Evolutionary conservation across 2,797 vertebrate genomes (phyloP).

Genomic region (Tolypeutes matacus): DNA sequence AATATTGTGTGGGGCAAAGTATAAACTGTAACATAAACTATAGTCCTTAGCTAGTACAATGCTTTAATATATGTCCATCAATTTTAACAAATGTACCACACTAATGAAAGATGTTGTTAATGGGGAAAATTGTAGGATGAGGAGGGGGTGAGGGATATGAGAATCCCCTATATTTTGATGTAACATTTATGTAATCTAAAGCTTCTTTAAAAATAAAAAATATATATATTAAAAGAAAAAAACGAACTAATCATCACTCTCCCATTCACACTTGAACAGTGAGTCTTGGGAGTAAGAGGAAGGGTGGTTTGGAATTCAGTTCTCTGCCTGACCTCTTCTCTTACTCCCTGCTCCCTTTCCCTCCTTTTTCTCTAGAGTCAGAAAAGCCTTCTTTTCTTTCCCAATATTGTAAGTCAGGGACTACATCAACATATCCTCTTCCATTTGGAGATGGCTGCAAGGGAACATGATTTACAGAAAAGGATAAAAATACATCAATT

Average conservation of each 20-base stretch:
- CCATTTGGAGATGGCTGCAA: neutral
- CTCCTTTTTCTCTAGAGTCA: neutral
- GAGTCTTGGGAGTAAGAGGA: neutral
- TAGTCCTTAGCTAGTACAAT: too few species aligned
- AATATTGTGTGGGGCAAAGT: too few species aligned
- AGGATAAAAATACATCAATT: conserved; percentile 51
- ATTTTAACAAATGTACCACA: too few species aligned
- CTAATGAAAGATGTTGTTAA: too few species aligned
- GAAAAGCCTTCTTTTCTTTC: neutral
- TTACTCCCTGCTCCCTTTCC: neutral
- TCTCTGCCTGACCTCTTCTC: neutral
- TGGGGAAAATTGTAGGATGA: too few species aligned
- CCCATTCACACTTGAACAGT: neutral
- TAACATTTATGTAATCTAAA: too few species aligned
- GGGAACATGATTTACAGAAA: conserved; percentile 4
- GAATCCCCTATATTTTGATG: too few species aligned
- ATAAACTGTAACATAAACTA: too few species aligned
- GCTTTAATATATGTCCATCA: too few species aligned
- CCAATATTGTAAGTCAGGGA: neutral
- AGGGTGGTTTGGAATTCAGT: neutral
- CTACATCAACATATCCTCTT: neutral
- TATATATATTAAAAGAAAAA: too few species aligned
- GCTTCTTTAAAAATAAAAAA: too few species aligned
- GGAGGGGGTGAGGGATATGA: too few species aligned
- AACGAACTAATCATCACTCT: neutral